Evolutionary conservation across 2,888 invertebrate species (phyloP).

Genomic region (Xestia xanthographa): DNA sequence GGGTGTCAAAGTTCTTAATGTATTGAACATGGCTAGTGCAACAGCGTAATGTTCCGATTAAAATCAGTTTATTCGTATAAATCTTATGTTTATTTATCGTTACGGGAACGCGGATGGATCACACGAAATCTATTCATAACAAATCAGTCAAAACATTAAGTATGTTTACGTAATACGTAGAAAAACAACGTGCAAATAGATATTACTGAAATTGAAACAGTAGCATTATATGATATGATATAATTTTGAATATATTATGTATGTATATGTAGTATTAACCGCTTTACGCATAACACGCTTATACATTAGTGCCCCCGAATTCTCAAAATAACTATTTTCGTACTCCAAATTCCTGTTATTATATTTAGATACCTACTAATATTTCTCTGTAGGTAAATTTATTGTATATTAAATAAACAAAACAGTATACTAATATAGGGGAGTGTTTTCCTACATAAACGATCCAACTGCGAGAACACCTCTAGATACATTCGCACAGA

Average conservation of each 20-base stretch:
- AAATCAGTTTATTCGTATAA: conserved; percentile 35
- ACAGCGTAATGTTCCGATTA: conserved; percentile 24
- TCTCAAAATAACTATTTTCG: conserved; percentile 16
- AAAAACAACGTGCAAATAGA: conserved; percentile 34
- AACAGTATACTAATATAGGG: conserved; percentile 25
- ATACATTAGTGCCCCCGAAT: not conserved
- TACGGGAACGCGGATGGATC: conserved; percentile 44
- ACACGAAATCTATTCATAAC: conserved; percentile 54
- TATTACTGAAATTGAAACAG: conserved; percentile 26
- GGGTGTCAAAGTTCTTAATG: not conserved
- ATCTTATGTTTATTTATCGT: conserved; percentile 47
- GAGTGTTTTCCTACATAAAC: conserved; percentile 39
- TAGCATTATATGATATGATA: conserved; percentile 3
- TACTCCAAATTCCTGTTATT: conserved; percentile 24
- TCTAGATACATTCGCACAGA: conserved; percentile 2
- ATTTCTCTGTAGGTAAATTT: conserved; percentile 19
- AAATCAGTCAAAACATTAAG: conserved; percentile 59
- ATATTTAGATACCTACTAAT: conserved; percentile 26
- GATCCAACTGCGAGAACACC: conserved; percentile 3
- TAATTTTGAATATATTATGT: not conserved
- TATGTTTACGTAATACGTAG: conserved; percentile 40
- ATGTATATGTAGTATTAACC: not conserved
- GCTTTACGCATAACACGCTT: not conserved
- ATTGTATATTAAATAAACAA: conserved; percentile 25
- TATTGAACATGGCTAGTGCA: conserved; percentile 11